Percentiles rank a stretch among this genome's conserved stretches.
These are phyloP conservation scores for Aphodius sticticus DNA, from an alignment of 2,888 invertebrate genomes.

Conservation along the genomic window DNA sequence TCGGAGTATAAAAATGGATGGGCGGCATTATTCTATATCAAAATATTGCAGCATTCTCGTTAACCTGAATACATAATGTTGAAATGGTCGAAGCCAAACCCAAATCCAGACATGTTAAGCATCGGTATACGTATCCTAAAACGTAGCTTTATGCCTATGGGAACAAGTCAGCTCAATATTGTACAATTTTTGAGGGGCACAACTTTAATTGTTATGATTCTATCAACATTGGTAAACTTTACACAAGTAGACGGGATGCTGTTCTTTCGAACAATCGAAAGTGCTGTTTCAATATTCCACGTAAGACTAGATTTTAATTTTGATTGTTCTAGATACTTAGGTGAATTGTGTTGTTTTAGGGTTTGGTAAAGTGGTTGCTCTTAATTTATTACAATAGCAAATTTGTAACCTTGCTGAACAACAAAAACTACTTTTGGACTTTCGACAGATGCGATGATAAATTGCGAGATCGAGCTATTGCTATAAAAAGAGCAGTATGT, in stretches of 20 bases:
- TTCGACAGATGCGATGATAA: neutral
- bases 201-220: neutral
- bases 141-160: neutral
- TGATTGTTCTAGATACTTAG: too few relatives aligned
- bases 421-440: neutral
- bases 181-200: neutral
- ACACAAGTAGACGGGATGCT: neutral
- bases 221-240: neutral
- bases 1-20: neutral
- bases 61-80: neutral
- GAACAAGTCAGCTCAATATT: neutral
- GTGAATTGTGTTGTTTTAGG: neutral
- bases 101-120: neutral
- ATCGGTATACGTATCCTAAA: neutral
- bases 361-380: neutral
- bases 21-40: neutral
- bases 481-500: neutral
- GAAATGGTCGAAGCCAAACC: neutral
- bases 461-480: neutral
- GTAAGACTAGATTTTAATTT: neutral
- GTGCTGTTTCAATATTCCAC: neutral
- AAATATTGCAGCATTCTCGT: neutral
- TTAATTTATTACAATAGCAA: neutral
- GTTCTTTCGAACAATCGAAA: neutral
- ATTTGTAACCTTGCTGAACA: neutral